phyloP scores from a whole-genome alignment of 2,888 invertebrate genomes.

The Diachrysia chrysitis region DNA sequence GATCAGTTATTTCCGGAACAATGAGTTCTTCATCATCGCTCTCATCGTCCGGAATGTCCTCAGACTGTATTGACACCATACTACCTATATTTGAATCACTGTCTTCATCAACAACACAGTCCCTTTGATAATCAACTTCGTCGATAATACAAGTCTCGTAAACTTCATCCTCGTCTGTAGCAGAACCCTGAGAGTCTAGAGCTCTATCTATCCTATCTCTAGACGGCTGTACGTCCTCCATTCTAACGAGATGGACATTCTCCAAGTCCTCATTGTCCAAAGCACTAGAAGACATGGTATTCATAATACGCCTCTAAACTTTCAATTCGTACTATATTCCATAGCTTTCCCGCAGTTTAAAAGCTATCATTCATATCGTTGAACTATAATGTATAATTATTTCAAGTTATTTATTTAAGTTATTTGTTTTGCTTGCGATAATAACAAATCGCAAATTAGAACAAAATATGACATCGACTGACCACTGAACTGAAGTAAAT shows the following conservation, averaged over 20 bases:
- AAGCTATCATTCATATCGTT: background rate
- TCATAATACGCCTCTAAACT: conserved; percentile 45
- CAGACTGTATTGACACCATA: conserved; percentile 78
- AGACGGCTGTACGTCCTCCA: conserved; percentile 82
- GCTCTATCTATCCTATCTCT: conserved; percentile 66
- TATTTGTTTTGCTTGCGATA: background rate
- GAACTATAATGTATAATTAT: background rate
- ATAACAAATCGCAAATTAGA: conserved; percentile 35
- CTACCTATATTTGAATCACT: conserved; percentile 80
- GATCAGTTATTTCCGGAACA: conserved; percentile 62
- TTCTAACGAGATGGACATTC: conserved; percentile 79
- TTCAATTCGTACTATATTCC: conserved; percentile 30
- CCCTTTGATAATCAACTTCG: conserved; percentile 66
- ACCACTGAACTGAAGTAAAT: too few relatives aligned
- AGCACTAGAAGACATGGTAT: conserved; percentile 74
- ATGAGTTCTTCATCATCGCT: conserved; percentile 65
- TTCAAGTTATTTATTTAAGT: background rate
- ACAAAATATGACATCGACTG: too few relatives aligned
- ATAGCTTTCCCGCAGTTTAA: conserved; percentile 8
- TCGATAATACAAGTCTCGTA: conserved; percentile 70
- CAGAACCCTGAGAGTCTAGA: conserved; percentile 47
- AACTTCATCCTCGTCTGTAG: conserved; percentile 55
- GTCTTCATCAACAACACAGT: conserved; percentile 71
- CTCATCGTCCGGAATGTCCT: conserved; percentile 65
- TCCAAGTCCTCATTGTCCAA: conserved; percentile 80